Conservation (phyloP, 2,888 invertebrate species). For the Lamproptera curius region DNA sequence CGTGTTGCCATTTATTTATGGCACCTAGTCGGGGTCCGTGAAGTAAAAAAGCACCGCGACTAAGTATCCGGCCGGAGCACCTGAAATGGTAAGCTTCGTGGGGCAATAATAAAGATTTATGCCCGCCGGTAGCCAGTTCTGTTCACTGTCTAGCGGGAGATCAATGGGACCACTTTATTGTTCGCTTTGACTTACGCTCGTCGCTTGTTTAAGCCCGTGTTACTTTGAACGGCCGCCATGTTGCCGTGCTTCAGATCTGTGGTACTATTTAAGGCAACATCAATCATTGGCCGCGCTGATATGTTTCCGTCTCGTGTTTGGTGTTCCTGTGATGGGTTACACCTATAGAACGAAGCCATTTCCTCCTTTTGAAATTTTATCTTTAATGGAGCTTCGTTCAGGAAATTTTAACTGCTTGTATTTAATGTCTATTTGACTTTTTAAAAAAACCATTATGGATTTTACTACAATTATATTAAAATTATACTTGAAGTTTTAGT, state of each 20-base stretch:
- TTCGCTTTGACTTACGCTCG: constrained; percentile 65
- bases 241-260: background rate
- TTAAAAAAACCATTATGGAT: no score
- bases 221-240: constrained; percentile 50
- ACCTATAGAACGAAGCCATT: no score
- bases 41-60: constrained; percentile 74
- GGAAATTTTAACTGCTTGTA: no score
- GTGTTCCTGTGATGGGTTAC: no score
- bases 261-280: background rate
- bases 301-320: background rate
- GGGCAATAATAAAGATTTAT: constrained; percentile 78
- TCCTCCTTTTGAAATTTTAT: no score
- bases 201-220: constrained; percentile 55
- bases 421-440: no score
- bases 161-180: constrained; percentile 75
- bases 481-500: no score
- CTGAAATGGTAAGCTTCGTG: constrained; percentile 76
- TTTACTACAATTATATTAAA: no score
- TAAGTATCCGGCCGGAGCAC: constrained; percentile 73
- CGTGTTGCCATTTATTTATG: constrained; percentile 79
- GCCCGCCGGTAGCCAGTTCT: constrained; percentile 76
- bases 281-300: constrained; percentile 33
- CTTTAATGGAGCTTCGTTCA: no score
- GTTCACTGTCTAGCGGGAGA: constrained; percentile 72
- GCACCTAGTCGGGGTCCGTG: constrained; percentile 52